Percentiles rank a stretch among this genome's conserved stretches.
Conservation (phyloP, 2,888 invertebrate species). For the Escarpia spicata region DNA sequence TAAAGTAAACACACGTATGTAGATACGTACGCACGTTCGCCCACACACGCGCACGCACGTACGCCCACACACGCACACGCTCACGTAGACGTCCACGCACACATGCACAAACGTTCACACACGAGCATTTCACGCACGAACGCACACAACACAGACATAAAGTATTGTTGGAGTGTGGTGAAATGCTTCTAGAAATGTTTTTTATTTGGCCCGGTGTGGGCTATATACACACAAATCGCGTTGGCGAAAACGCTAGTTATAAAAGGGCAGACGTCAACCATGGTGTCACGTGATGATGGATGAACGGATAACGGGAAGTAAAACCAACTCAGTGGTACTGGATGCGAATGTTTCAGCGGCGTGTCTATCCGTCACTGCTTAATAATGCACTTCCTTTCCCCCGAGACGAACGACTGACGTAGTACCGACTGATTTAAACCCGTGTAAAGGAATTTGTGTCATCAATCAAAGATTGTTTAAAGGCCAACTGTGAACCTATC, state of each 20-base stretch:
- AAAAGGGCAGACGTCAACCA: neutral
- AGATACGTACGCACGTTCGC: too few relatives aligned
- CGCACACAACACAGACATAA: neutral
- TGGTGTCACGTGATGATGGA: neutral
- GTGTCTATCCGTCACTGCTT: neutral
- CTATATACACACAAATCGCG: neutral
- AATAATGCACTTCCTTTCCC: neutral
- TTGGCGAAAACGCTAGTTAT: neutral
- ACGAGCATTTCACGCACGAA: too few relatives aligned
- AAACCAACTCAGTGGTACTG: neutral
- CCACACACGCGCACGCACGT: too few relatives aligned
- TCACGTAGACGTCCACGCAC: too few relatives aligned
- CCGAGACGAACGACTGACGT: neutral
- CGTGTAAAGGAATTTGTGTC: neutral
- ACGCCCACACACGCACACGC: too few relatives aligned
- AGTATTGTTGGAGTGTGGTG: neutral
- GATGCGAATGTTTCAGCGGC: neutral
- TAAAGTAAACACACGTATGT: too few relatives aligned
- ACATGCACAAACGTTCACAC: too few relatives aligned
- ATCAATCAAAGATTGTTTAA: neutral
- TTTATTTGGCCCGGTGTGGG: neutral
- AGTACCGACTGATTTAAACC: constrained; percentile 9
- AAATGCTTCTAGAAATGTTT: neutral
- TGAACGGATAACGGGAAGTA: neutral
- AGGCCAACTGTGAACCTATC: neutral